Evolutionary conservation across 2,797 vertebrate genomes (phyloP).

Genomic region (Gambusia yucatana): DNA sequence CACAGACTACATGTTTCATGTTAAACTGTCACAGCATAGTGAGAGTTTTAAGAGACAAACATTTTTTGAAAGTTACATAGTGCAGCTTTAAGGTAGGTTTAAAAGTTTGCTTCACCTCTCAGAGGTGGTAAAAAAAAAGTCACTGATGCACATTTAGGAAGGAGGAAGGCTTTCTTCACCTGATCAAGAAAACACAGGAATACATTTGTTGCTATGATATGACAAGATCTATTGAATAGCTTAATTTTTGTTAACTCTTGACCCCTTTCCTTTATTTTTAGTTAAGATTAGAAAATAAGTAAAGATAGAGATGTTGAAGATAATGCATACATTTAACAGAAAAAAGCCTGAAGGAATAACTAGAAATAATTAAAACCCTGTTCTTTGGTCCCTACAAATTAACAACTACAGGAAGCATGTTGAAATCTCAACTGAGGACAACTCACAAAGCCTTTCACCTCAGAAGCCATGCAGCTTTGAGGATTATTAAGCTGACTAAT

Average conservation of each 20-base stretch:
- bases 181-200: not conserved
- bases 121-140: not conserved
- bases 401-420: conserved; percentile 30
- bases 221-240: conserved; percentile 4
- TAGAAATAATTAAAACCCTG: conserved; percentile 26
- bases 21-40: too few species aligned
- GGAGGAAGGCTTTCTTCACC: not conserved
- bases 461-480: conserved; percentile 62
- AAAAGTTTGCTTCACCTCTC: not conserved
- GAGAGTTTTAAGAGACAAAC: too few species aligned
- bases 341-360: not conserved
- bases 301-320: too few species aligned
- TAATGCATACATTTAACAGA: not conserved
- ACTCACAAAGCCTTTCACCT: conserved; percentile 63
- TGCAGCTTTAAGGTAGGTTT: not conserved
- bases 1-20: too few species aligned
- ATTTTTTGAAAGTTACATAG: too few species aligned
- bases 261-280: conserved; percentile 24
- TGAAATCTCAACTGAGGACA: conserved; percentile 34
- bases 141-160: not conserved
- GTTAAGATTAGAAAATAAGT: conserved; percentile 39
- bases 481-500: conserved; percentile 76
- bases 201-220: not conserved
- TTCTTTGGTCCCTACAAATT: conserved; percentile 38
- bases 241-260: conserved; percentile 19